Evolutionary conservation across 1,140 invertebrate genomes (phyloP).

Genomic region (Drosophila ironensis): DNA sequence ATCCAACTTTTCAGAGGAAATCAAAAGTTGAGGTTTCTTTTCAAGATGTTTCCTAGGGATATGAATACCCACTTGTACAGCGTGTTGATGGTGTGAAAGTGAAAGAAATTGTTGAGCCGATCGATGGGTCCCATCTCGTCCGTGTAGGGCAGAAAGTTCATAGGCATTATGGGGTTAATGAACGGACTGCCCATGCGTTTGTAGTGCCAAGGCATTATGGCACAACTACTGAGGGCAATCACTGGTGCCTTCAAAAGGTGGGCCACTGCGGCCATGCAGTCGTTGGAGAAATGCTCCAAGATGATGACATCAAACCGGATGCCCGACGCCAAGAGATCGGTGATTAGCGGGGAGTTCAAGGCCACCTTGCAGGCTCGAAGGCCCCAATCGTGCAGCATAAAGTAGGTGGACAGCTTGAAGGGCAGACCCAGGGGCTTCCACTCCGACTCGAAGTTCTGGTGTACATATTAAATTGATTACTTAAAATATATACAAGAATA

Average conservation of each 20-base stretch:
- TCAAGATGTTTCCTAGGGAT: too few relatives aligned
- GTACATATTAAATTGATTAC: neutral
- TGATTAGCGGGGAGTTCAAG: constrained; percentile 81
- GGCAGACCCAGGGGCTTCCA: constrained; percentile 34
- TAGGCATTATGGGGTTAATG: constrained; percentile 84
- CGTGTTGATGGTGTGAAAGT: constrained; percentile 75
- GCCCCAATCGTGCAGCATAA: constrained; percentile 59
- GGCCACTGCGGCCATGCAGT: constrained; percentile 85
- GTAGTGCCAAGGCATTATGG: constrained; percentile 85
- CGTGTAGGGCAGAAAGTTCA: constrained; percentile 81
- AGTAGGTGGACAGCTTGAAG: constrained; percentile 57
- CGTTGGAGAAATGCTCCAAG: constrained; percentile 85
- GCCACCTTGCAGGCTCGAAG: constrained; percentile 83
- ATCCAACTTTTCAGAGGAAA: constrained; percentile 29
- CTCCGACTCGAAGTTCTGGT: constrained; percentile 44
- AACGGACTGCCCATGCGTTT: constrained; percentile 83
- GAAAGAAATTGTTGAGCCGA: constrained; percentile 83
- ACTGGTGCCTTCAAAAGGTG: constrained; percentile 84
- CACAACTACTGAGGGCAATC: constrained; percentile 84
- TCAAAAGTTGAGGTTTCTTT: too few relatives aligned
- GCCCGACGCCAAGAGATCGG: constrained; percentile 73
- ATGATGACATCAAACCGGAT: constrained; percentile 85
- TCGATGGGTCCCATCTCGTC: constrained; percentile 84
- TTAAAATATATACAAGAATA: too few relatives aligned
- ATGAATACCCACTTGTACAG: constrained; percentile 80